Conservation (phyloP, 2,113 vertebrate species). For the Fregata magnificens region DNA sequence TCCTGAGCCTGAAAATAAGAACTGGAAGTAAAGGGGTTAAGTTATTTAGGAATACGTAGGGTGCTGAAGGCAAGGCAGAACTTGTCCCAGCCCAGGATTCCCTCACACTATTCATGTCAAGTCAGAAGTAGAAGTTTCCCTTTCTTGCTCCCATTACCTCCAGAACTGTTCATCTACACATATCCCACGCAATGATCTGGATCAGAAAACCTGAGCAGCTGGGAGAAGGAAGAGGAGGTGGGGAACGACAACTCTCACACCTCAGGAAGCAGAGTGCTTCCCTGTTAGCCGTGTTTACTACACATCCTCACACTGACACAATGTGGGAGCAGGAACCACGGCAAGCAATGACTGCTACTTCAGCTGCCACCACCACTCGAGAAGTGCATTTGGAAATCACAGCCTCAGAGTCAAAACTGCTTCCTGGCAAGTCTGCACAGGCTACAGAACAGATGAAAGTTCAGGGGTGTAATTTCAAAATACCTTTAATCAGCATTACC, state of each 20-base stretch:
- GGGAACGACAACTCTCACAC: not conserved
- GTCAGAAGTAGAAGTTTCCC: not conserved
- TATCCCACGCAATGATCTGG: not conserved
- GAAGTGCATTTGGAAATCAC: not conserved
- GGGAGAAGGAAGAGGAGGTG: not conserved
- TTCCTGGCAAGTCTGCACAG: not conserved
- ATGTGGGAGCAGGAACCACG: not conserved
- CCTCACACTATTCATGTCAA: not conserved
- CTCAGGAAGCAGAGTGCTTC: not conserved
- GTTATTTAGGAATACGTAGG: not conserved
- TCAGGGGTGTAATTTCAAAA: not conserved
- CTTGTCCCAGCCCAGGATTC: not conserved
- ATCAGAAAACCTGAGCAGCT: not conserved
- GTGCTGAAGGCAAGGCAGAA: not conserved
- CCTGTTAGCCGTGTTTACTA: fast-evolving
- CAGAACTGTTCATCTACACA: not conserved
- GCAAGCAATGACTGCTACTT: not conserved
- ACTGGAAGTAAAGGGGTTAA: not conserved
- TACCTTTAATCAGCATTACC: not conserved
- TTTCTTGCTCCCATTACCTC: not conserved
- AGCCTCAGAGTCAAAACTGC: not conserved
- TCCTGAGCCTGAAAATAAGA: not conserved
- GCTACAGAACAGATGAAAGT: not conserved
- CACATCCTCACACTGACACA: not conserved
- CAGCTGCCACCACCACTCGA: not conserved